Evolutionary conservation across 2,888 invertebrate species (phyloP).

Genomic region (Scaeva pyrastri): DNA sequence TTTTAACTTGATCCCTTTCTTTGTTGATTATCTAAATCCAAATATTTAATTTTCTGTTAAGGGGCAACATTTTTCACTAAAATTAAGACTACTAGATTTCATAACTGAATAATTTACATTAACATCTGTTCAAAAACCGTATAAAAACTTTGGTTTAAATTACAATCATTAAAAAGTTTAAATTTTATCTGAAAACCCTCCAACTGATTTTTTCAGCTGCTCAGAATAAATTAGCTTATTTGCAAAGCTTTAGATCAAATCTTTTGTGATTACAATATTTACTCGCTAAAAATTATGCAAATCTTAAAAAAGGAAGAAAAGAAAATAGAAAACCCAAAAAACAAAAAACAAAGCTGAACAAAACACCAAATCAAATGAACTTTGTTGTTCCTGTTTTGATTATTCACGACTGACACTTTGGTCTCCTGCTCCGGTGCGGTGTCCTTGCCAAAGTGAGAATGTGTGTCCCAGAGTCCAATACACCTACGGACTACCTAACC

Average conservation of each 20-base stretch:
- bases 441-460: slow-evolving; percentile 3
- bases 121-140: too few relatives aligned
- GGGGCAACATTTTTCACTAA: too few relatives aligned
- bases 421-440: background rate
- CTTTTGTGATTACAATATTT: slow-evolving; percentile 4
- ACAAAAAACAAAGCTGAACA: background rate
- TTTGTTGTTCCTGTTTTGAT: slow-evolving; percentile 15
- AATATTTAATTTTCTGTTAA: too few relatives aligned
- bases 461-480: background rate
- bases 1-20: too few relatives aligned
- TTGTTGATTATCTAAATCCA: too few relatives aligned
- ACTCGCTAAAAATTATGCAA: slow-evolving; percentile 2
- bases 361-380: slow-evolving; percentile 7
- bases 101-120: too few relatives aligned
- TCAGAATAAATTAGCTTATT: slow-evolving; percentile 3
- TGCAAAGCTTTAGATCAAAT: background rate
- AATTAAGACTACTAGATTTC: too few relatives aligned
- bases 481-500: background rate
- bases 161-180: too few relatives aligned
- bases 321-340: background rate
- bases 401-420: slow-evolving; percentile 3
- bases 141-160: too few relatives aligned
- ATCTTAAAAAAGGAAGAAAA: background rate
- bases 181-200: too few relatives aligned
- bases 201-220: background rate